Evolutionary conservation across 2,113 vertebrate species (phyloP), one percentile per base, ranked within the genome.

Genomic region (zebrafish (Danio rerio)): DNA sequence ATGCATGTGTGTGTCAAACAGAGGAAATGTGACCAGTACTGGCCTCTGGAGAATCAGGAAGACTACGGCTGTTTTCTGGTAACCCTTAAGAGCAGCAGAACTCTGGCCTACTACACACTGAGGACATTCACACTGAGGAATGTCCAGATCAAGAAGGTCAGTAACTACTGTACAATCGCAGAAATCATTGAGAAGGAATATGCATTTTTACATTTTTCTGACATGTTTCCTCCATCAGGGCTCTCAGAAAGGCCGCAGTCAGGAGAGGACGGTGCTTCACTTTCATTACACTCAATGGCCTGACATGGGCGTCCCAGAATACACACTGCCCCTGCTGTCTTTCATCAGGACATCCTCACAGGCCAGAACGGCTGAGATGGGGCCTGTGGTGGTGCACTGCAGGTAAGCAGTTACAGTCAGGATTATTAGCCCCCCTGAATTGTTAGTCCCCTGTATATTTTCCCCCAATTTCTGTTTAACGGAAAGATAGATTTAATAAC

Each of bases 201-300:
- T 31, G 31, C 3, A 31, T 9, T 6, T 75, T 9, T 47, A 50
- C 5, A 13, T n/a, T 9, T 56, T 9, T 70, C 18, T 68, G n/a
- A 74, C n/a, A n/a, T 5, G 31, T 70, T 8, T 11, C 53, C 1
- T 78, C 47, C 55, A 18, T 2, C 85, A 98, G 97, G 93, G 91
- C 3, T 95, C 96, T 75, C 96, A 95, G 86, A 97, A 94, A 90
- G 94, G 92, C 84, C 91, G 94, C 81, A 84, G 93, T 58, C 87
- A 90, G 65, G 98, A 98, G 52, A 96, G 96, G 12, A 74, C 95
- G 1, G 94, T 99, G 56, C 92, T 94, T 0, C 98, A 99, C 73
- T 99, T 95, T 88, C 98, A 99, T 88, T 99, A 99, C 86, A 99
- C 98, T 15, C 97, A 99, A 92, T 99, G 98, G 98, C 98, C 98